Conservation (phyloP, 2,113 vertebrate species). For the Deroptyus accipitrinus region DNA sequence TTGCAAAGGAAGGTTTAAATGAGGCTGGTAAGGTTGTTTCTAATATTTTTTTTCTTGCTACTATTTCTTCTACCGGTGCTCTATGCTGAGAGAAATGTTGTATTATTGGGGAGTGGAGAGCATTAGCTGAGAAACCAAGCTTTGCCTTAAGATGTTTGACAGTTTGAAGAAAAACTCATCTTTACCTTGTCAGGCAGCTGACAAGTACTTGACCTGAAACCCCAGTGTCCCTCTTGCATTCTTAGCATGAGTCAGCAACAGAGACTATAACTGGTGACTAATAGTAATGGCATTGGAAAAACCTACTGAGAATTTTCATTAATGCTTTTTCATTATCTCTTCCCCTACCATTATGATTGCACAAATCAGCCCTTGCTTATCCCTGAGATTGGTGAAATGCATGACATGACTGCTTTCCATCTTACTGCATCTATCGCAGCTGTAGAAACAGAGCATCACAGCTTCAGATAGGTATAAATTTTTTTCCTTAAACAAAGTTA, state of each 20-base stretch:
- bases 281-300: not conserved
- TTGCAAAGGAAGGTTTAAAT: not conserved
- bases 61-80: not conserved
- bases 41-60: not conserved
- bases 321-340: not conserved
- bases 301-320: not conserved
- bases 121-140: not conserved
- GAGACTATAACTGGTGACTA: not conserved
- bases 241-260: not conserved
- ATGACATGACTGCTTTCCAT: not conserved
- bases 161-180: constrained; percentile 3
- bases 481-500: not conserved
- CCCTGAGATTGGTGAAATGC: not conserved
- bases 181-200: not conserved
- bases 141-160: not conserved
- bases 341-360: not conserved
- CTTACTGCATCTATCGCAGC: not conserved
- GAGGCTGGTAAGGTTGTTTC: not conserved
- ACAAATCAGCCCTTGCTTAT: not conserved
- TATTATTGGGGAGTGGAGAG: not conserved
- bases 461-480: not conserved
- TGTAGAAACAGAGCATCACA: not conserved
- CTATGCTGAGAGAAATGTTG: not conserved
- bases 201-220: constrained; percentile 33
- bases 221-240: not conserved